Evolutionary conservation across 2,113 vertebrate species (phyloP).

Genomic region (Pteronura brasiliensis): DNA sequence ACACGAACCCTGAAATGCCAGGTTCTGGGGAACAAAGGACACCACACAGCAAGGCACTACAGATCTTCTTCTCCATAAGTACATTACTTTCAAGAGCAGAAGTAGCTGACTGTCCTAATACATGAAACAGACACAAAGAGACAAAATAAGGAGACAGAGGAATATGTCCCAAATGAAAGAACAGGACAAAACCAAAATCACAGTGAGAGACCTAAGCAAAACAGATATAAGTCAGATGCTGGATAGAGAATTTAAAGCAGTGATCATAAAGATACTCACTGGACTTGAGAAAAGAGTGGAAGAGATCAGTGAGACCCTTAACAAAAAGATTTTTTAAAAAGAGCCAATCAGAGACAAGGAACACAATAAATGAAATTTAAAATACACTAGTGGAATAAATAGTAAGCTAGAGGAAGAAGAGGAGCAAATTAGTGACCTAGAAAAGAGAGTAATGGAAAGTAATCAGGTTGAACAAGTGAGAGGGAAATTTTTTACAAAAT

Average conservation of each 20-base stretch:
- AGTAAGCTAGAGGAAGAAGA: background rate
- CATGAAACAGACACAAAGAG: background rate
- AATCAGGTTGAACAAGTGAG: background rate
- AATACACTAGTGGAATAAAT: background rate
- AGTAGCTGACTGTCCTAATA: background rate
- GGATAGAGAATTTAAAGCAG: background rate
- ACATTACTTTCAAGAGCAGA: background rate
- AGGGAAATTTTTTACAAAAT: background rate
- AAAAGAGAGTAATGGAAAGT: background rate
- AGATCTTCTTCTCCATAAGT: background rate
- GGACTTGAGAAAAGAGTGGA: background rate
- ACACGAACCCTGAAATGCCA: background rate
- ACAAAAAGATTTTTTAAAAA: background rate
- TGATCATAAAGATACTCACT: background rate
- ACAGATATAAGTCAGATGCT: background rate
- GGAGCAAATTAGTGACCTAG: background rate
- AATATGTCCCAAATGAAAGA: background rate
- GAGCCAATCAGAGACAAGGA: background rate
- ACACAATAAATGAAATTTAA: background rate
- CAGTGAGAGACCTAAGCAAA: background rate
- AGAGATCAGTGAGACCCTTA: background rate
- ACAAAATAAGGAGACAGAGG: background rate
- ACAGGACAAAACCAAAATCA: background rate
- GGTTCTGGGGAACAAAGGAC: background rate
- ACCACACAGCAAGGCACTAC: background rate